Base-by-base conservation (phyloP, 2,888 invertebrate species). In the Stratiomys singularior region DNA sequence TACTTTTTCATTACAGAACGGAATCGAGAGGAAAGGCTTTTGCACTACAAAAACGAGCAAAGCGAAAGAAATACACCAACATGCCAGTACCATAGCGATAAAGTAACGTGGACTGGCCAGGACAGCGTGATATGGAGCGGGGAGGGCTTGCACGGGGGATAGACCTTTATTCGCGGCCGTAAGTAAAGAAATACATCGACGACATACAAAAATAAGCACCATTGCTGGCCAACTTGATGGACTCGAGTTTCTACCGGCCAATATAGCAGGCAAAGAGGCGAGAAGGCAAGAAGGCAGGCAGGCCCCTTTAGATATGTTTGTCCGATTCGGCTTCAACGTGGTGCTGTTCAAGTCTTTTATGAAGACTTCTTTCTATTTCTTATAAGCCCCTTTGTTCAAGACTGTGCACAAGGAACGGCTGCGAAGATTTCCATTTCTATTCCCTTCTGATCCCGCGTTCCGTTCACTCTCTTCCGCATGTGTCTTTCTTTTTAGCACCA, bases 1-100 rank as follows among this genome's bases (percentile, higher is more conserved):
- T 72, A 56, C 72, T 72, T 72, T 72, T 72, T 72, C 72, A 72
- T 72, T 28, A 28, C 72, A 56, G 72, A 56, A 72, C 56, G 23
- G 52, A 72, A 25, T 69, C 56, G 72, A 56, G 56, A 56, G 72
- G 56, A 72, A 56, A 72, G 72, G 30, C 72, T 72, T 72, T 72
- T 72, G 69, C 69, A 47, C 69, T 46, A 23, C 15, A 69, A 69
- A 37, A 25, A 30, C 25, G 69, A 69, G 46, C 21, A 69, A 46
- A 47, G 25, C 46, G 47, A 69, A 47, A 46, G 30, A 27, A 37
- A 1, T 23, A 25, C 21, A 47, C 52, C 72, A 25, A 30, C 72
- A 27, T 23, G 18, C 44, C 28, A 9, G 44, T 28, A 64, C 13
- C 28, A 13, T 44, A 25, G 23, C 47, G 47, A 69, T 46, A 23